Conservation (phyloP, 2,888 invertebrate genomes). For the Perithous albicinctus region DNA sequence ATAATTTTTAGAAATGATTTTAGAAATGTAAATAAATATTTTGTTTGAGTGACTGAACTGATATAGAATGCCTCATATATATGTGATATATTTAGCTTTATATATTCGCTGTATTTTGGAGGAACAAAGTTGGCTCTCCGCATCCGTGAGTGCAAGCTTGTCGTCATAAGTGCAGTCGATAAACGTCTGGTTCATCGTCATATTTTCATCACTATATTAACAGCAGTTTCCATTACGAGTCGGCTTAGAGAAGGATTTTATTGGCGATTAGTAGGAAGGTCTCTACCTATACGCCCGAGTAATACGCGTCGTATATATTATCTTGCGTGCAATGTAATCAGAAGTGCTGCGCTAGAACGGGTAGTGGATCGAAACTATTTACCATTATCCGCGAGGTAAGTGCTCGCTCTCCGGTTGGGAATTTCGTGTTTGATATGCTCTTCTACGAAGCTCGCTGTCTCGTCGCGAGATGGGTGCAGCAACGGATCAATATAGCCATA, state of each 20-base stretch:
- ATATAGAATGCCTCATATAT: too few relatives aligned
- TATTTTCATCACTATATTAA: background rate
- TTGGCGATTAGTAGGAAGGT: conserved; percentile 7
- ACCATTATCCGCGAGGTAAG: conserved; percentile 49
- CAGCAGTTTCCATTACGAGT: background rate
- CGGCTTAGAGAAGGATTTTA: conserved; percentile 7
- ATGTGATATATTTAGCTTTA: background rate
- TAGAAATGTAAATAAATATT: too few relatives aligned
- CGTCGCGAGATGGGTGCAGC: conserved; percentile 52
- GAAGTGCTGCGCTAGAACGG: background rate
- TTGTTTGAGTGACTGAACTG: too few relatives aligned
- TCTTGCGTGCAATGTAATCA: conserved; percentile 25
- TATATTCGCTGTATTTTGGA: background rate
- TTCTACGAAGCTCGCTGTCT: conserved; percentile 30
- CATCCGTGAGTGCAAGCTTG: background rate
- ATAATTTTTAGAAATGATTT: too few relatives aligned
- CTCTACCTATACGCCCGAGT: background rate
- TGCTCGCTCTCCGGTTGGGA: conserved; percentile 23
- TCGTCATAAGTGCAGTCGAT: background rate
- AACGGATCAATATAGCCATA: conserved; percentile 52
- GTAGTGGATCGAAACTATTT: conserved; percentile 41
- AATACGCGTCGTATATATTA: conserved; percentile 6
- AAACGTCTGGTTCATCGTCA: background rate
- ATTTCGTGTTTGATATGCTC: conserved; percentile 47
- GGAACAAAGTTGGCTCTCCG: background rate